Conservation (phyloP, 2,797 vertebrate species). For the Semaprochilodus insignis region DNA sequence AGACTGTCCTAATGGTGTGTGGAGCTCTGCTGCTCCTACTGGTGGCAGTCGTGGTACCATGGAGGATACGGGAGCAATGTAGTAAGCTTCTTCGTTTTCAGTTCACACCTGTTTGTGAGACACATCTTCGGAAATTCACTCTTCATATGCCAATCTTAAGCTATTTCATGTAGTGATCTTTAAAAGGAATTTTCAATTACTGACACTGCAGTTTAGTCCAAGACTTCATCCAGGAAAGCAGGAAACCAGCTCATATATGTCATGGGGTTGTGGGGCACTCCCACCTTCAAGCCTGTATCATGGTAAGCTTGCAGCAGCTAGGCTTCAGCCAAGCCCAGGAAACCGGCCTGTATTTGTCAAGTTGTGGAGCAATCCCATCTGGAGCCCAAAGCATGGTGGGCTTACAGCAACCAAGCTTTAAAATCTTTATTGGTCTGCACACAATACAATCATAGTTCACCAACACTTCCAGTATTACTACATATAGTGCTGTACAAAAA, state of each 20-base stretch:
- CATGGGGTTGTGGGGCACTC: too few relatives aligned
- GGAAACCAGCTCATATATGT: too few relatives aligned
- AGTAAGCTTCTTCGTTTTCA: constrained; percentile 64
- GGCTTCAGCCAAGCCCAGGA: too few relatives aligned
- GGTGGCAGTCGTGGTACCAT: constrained; percentile 47
- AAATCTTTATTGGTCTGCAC: too few relatives aligned
- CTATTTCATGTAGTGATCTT: neutral
- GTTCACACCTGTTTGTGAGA: neutral
- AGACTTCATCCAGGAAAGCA: too few relatives aligned
- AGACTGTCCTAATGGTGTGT: constrained; percentile 56
- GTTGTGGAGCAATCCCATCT: neutral
- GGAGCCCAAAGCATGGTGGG: neutral
- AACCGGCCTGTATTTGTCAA: too few relatives aligned
- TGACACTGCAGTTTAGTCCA: too few relatives aligned
- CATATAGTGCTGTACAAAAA: neutral
- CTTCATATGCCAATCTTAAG: neutral
- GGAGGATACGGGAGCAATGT: constrained; percentile 59
- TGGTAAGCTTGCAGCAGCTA: too few relatives aligned
- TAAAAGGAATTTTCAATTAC: too few relatives aligned
- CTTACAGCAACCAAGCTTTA: neutral
- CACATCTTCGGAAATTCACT: neutral
- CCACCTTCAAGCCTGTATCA: too few relatives aligned
- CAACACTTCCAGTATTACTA: neutral
- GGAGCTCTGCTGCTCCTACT: constrained; percentile 61
- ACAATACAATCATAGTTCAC: too few relatives aligned